Base-by-base conservation (phyloP, 2,888 invertebrate species). In the Dione juno region DNA sequence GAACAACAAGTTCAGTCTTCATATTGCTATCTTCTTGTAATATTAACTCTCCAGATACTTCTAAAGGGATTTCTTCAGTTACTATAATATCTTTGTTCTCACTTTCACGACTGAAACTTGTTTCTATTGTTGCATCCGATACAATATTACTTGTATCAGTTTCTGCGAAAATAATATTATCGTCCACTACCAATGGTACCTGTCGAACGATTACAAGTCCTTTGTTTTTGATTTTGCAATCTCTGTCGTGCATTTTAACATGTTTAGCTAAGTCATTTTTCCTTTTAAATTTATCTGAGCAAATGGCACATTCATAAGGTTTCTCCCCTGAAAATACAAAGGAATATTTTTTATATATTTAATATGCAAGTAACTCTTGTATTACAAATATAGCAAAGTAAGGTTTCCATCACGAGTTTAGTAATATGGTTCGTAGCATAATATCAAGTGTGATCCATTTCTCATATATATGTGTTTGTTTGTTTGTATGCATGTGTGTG, bases 291-390 rank as follows among this genome's bases (percentile, higher is more conserved):
- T 83, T 88, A 41, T 79, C 79, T 1, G 80, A 70, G 69, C 92
- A 93, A 19, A 79, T 77, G 0, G 83, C 80, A 67, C 92, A 93
- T 75, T 90, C 88, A 67, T 84, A 92, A 8, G 91, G 90, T 75
- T 86, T 90, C 77, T 92, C 91, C 50, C 90, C 92, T 93, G 82
- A 0, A 80, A 40, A 57, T 16, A n/a, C 9, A 54, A 54, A 45
- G 3, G n/a, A 45, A 48, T 16, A 16, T 8, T 48, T 16, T 16
- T 48, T 8, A 16, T 7, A 16, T 14, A 14, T 16, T 48, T 48
- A 48, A 16, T 48, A 8, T 9, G 1, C n/a, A 48, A 28, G 28
- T 28, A 28, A n/a, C n/a, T n/a, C n/a, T n/a, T n/a, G n/a, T n/a
- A n/a, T n/a, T n/a, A n/a, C n/a, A n/a, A n/a, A n/a, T n/a, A n/a